Conservation (phyloP, 2,888 invertebrate species). For the Eugnorisma glareosa region DNA sequence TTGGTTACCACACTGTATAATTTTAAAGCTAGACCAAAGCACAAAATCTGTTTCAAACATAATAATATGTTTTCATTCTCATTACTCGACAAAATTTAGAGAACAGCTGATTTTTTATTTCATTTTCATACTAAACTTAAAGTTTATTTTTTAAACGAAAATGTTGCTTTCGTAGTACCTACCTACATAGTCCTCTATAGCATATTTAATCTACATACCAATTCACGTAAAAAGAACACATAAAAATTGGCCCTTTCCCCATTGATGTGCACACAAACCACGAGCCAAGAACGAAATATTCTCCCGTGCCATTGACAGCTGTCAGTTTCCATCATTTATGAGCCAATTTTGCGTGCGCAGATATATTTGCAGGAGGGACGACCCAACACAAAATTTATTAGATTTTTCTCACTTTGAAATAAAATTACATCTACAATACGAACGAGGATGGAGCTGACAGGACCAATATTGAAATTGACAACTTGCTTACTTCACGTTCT, state of each 20-base stretch:
- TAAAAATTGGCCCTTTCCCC: not conserved
- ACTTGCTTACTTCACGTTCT: constrained; percentile 14
- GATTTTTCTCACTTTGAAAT: constrained; percentile 41
- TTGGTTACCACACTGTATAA: not conserved
- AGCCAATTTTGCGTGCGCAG: constrained; percentile 29
- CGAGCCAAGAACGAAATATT: constrained; percentile 7
- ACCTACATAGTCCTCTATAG: not conserved
- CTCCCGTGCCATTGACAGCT: constrained; percentile 39
- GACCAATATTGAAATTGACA: constrained; percentile 42
- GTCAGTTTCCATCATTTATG: constrained; percentile 38
- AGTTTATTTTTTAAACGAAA: not conserved
- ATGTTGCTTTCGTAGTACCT: not conserved
- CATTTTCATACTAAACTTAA: not conserved
- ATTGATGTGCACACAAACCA: not conserved
- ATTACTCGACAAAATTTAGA: not conserved
- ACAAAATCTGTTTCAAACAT: not conserved
- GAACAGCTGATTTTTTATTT: not conserved
- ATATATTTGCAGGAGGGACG: constrained; percentile 23
- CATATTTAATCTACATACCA: not conserved
- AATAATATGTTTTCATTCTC: not conserved
- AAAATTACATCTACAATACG: constrained; percentile 43
- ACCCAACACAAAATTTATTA: constrained; percentile 37
- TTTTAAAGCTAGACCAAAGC: not conserved
- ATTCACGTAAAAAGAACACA: not conserved
- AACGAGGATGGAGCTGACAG: not conserved